A percentile compares a stretch with the other conserved stretches of the same genome.
phyloP scores from a whole-genome alignment of 2,797 vertebrate genomes.

The Propithecus perrieri region DNA sequence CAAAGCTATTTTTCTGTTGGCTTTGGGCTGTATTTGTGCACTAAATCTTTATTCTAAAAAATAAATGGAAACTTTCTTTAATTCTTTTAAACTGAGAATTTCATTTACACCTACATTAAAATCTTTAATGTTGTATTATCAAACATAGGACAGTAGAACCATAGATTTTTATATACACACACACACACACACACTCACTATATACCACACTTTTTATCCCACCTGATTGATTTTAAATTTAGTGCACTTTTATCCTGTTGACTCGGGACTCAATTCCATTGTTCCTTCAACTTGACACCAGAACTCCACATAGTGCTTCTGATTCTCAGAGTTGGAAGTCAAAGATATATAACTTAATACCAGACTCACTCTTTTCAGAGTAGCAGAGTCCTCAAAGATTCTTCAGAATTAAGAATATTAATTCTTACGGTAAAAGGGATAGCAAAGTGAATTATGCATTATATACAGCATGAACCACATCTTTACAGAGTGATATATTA shows the following conservation, averaged over 20 bases:
- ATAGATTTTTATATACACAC: not conserved
- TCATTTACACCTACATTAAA: slow-evolving; percentile 87
- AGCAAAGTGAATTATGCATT: not conserved
- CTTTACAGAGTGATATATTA: not conserved
- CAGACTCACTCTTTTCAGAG: not conserved
- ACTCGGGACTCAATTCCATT: not conserved
- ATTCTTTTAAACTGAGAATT: slow-evolving; percentile 87
- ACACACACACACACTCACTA: not conserved
- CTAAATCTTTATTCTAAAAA: slow-evolving; percentile 87
- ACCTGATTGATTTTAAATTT: not conserved
- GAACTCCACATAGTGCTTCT: not conserved
- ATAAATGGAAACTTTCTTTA: slow-evolving; percentile 84
- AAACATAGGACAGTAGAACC: not conserved
- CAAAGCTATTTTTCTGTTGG: slow-evolving; percentile 85
- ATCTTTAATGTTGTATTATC: slow-evolving; percentile 69
- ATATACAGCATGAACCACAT: not conserved
- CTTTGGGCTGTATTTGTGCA: slow-evolving; percentile 86
- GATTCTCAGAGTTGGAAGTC: not conserved
- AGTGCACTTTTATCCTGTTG: not conserved
- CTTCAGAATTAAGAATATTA: not conserved
- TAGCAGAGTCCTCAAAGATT: not conserved
- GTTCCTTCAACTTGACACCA: not conserved
- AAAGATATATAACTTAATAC: not conserved
- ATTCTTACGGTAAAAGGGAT: not conserved
- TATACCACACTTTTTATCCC: not conserved